phyloP scores from a whole-genome alignment of 2,113 vertebrate species.

The Gopherus flavomarginatus region DNA sequence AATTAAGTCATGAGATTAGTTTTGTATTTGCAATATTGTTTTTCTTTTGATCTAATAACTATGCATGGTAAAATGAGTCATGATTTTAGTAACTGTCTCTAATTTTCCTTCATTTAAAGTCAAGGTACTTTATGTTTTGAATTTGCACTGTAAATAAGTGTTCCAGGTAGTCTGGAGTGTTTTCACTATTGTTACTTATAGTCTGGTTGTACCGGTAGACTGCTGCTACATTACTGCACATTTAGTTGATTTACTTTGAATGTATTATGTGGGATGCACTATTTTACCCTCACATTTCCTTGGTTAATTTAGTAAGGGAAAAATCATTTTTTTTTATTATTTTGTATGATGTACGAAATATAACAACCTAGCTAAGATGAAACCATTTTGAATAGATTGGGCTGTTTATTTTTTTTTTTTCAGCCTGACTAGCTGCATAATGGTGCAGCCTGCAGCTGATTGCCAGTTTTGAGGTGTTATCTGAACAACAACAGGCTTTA shows the following conservation, averaged over 20 bases:
- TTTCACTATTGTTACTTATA: slow-evolving; percentile 32
- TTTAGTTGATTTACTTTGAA: slow-evolving; percentile 25
- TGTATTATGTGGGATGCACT: background rate
- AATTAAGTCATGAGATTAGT: slow-evolving; percentile 24
- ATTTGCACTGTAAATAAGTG: slow-evolving; percentile 28
- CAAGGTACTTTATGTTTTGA: slow-evolving; percentile 34
- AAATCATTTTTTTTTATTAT: background rate
- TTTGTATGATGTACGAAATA: background rate
- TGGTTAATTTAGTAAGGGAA: background rate
- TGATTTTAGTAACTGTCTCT: slow-evolving; percentile 38
- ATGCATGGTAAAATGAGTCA: slow-evolving; percentile 30
- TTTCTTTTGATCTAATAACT: slow-evolving; percentile 43
- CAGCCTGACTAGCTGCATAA: background rate
- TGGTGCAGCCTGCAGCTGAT: slow-evolving; percentile 57
- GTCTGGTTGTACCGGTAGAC: slow-evolving; percentile 18
- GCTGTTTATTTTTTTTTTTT: background rate
- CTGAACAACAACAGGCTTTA: slow-evolving; percentile 67
- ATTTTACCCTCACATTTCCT: background rate
- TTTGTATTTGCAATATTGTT: slow-evolving; percentile 42
- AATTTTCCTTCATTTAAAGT: slow-evolving; percentile 43
- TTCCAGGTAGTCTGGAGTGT: background rate
- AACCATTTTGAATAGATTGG: background rate
- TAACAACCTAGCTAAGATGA: background rate
- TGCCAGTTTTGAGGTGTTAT: slow-evolving; percentile 72
- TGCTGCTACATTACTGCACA: background rate